A percentile compares a stretch with the other conserved stretches of the same genome.
phyloP scores from a whole-genome alignment of 2,797 vertebrate species.

The Darevskia nairensis region DNA sequence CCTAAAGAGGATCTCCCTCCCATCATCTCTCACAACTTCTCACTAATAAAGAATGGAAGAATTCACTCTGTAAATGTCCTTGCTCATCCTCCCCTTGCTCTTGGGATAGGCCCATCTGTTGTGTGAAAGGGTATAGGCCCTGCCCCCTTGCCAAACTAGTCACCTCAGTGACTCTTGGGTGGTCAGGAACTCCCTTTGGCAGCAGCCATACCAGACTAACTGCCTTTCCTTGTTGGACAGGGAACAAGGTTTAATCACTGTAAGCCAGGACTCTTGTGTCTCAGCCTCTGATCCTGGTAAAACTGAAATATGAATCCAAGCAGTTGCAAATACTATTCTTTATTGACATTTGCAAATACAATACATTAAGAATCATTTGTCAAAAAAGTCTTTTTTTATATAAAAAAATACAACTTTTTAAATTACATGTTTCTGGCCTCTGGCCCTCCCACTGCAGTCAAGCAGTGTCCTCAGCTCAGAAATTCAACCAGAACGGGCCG shows the following conservation, averaged over 20 bases:
- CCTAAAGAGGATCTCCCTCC: too few relatives aligned
- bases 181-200: too few relatives aligned
- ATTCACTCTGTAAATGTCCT: too few relatives aligned
- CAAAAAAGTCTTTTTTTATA: conserved; percentile 10
- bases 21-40: too few relatives aligned
- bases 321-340: conserved; percentile 35
- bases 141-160: background rate
- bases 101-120: too few relatives aligned
- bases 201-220: background rate
- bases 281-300: background rate
- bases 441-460: background rate
- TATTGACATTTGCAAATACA: conserved; percentile 42
- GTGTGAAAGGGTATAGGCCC: background rate
- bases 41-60: too few relatives aligned
- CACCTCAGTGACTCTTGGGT: background rate
- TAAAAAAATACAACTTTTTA: conserved; percentile 41
- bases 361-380: conserved; percentile 36
- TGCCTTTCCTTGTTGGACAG: background rate
- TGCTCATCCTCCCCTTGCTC: background rate
- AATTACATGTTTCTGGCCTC: conserved; percentile 19
- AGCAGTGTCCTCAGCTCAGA: background rate
- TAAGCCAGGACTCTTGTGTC: background rate
- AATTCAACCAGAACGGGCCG: background rate
- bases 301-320: background rate
- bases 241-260: background rate